phyloP scores from a whole-genome alignment of 53 echinoderm and acorn worm species.

The Temnopleurus reevesii region DNA sequence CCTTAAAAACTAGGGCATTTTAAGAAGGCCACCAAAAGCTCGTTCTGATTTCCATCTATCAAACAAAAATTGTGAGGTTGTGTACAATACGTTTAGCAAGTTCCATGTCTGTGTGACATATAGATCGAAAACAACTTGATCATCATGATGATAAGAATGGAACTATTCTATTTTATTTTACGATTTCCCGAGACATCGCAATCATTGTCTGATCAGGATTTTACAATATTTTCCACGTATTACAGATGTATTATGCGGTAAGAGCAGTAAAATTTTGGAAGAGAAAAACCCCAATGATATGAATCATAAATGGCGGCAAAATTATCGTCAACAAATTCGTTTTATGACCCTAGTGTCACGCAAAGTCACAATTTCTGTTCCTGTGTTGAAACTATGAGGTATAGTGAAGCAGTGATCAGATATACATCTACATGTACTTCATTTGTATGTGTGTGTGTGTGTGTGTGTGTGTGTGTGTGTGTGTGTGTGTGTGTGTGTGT shows the following conservation, averaged over 20 bases:
- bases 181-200: not conserved
- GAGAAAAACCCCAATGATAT: conserved; percentile 30
- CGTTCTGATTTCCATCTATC: not conserved
- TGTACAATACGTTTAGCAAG: not conserved
- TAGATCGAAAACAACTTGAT: not conserved
- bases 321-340: not conserved
- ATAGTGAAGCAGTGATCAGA: too few relatives aligned
- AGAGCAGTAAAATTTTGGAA: not conserved
- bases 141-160: not conserved
- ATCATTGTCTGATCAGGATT: not conserved
- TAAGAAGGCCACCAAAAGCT: too few relatives aligned
- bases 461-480: too few relatives aligned
- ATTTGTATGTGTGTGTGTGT: too few relatives aligned
- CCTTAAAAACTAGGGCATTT: too few relatives aligned
- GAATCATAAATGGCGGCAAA: not conserved
- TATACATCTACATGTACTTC: too few relatives aligned
- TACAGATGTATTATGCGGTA: not conserved
- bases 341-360: conserved; percentile 26
- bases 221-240: not conserved
- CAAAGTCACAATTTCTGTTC: not conserved
- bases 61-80: not conserved
- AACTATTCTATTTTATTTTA: not conserved
- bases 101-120: not conserved
- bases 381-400: too few relatives aligned
- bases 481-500: too few relatives aligned